A percentile compares a stretch with the other conserved stretches of the same genome.
These are phyloP conservation scores for Cassiopea xamachana DNA, from an alignment of 30 jellyfish, hydroid and myxozoan species.

Conservation along the genomic window DNA sequence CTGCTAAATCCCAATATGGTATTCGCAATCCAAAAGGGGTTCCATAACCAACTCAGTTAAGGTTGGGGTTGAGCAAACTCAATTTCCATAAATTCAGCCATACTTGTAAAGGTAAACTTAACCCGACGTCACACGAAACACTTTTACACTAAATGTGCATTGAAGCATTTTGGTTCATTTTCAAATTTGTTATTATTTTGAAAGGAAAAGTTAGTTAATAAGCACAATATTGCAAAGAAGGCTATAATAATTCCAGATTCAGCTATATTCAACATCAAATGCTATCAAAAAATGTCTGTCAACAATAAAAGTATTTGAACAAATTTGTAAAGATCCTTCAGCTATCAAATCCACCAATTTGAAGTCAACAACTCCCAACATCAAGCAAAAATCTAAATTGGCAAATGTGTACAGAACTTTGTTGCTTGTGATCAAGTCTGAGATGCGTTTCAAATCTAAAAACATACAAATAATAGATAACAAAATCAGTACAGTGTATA, in stretches of 20 bases:
- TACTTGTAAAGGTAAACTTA: background rate
- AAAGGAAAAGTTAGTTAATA: background rate
- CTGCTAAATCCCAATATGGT: conserved; percentile 9
- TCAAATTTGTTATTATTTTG: conserved; percentile 4
- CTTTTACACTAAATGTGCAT: background rate
- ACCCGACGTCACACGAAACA: no score
- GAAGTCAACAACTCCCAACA: background rate
- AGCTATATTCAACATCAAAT: background rate
- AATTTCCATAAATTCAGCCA: background rate
- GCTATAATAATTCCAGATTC: background rate
- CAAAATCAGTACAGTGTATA: background rate
- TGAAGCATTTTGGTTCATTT: background rate
- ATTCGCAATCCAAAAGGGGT: conserved; percentile 6
- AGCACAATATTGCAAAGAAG: background rate
- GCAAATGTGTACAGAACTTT: background rate
- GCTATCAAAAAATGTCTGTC: background rate
- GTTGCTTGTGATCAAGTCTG: background rate
- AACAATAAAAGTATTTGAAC: background rate
- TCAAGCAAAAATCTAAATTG: background rate
- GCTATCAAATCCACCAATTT: background rate
- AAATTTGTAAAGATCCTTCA: background rate
- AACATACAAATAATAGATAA: no score
- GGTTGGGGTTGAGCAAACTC: background rate
- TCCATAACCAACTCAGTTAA: background rate
- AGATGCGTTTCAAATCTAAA: background rate